Evolutionary conservation across 2,113 vertebrate species (phyloP).

Genomic region (Hippocampus guttulatus): DNA sequence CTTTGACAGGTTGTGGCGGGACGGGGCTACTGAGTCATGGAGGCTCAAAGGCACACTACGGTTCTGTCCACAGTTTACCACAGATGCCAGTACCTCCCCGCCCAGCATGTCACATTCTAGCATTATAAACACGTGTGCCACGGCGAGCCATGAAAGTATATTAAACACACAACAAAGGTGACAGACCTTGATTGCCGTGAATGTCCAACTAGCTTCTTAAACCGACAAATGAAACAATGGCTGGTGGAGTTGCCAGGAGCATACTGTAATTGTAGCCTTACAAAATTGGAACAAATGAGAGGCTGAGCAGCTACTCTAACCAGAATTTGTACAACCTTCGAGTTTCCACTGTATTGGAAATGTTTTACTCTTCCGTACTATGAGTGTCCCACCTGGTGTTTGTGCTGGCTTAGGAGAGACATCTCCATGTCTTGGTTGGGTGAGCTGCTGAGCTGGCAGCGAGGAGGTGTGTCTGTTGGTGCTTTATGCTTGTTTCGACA

Average conservation of each 20-base stretch:
- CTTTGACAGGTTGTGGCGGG: no score
- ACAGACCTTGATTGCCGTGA: no score
- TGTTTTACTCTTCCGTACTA: background rate
- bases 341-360: background rate
- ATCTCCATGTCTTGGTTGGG: slow-evolving; percentile 93
- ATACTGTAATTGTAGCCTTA: background rate
- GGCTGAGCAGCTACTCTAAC: background rate
- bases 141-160: no score
- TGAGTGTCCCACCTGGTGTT: slow-evolving; percentile 78
- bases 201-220: background rate
- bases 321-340: background rate
- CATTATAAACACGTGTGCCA: no score
- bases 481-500: slow-evolving; percentile 93
- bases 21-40: no score
- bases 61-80: no score
- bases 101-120: no score
- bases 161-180: no score
- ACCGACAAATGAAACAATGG: background rate
- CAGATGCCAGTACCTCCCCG: no score
- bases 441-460: slow-evolving; percentile 80
- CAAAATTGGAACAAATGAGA: background rate
- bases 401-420: slow-evolving; percentile 86
- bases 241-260: background rate
- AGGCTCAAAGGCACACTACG: no score
- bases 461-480: slow-evolving; percentile 75